Evolutionary conservation across 2,797 vertebrate species (phyloP), one percentile per base, ranked within the genome.

Genomic region (Spinus pinus): DNA sequence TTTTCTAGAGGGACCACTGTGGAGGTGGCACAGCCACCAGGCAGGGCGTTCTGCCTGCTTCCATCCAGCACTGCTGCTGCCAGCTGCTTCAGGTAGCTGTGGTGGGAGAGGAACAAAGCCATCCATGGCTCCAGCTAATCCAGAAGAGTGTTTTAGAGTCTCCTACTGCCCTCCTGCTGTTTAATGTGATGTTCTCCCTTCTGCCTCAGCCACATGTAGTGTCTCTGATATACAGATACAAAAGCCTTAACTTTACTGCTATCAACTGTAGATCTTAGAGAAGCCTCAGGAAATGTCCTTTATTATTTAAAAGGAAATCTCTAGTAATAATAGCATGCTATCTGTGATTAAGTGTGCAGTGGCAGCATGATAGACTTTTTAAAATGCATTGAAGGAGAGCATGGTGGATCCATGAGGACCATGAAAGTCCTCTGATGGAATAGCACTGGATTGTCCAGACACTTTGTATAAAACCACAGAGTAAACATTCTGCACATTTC

Each of bases 21-120:
- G 54, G 57, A 73, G 19, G n/a, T 1, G 18, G 27, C 25, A 58
- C 44, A 58, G 35, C 20, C 2, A 8, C 42, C 35, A 60, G 23
- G 23, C 23, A 51, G 49, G 7, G 18, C 0, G 6, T 56, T 54
- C 67, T 75, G 30, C 57, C 33, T 47, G 28, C 28, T 72, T n/a
- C 37, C 0, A 0, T 30, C 22, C 53, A 50, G 53, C 31, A 17
- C 37, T 0, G 2, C 20, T 37, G 61, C 17, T 57, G 23, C 35
- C 3, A 6, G 27, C 37, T 69, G 33, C 62, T 77, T 66, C 3
- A 1, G 57, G 58, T 25, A 1, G 9, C 14, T 57, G 15, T 8
- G 3, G 18, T 35, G 37, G 57, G 47, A 75, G 12, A 54, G 14
- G 11, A 78, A 14, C 19, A 81, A 93, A 89, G 39, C 16, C 49